Evolutionary conservation across 2,888 invertebrate genomes (phyloP).

Genomic region (Deilephila porcellus): DNA sequence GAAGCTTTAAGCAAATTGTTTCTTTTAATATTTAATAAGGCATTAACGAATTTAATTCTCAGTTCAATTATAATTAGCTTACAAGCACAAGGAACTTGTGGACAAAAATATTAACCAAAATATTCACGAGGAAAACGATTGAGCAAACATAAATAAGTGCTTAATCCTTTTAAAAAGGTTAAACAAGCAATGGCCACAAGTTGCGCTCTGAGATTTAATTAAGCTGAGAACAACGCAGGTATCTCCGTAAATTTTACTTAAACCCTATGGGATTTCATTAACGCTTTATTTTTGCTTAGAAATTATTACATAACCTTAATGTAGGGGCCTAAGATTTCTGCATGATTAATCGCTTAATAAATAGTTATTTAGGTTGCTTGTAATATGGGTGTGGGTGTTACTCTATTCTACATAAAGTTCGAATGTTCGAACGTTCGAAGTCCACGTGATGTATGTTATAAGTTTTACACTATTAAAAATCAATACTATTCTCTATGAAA

Average conservation of each 20-base stretch:
- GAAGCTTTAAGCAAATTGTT: too few relatives aligned
- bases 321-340: too few relatives aligned
- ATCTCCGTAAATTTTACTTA: conserved; percentile 20
- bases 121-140: neutral
- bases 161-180: conserved; percentile 24
- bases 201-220: conserved; percentile 12
- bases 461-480: too few relatives aligned
- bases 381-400: neutral
- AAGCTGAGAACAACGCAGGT: conserved; percentile 10
- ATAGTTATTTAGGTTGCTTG: neutral
- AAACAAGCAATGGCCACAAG: neutral
- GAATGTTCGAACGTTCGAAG: too few relatives aligned
- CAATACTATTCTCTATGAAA: too few relatives aligned
- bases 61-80: too few relatives aligned
- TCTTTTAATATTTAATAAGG: too few relatives aligned
- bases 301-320: conserved; percentile 8
- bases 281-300: neutral
- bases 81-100: too few relatives aligned
- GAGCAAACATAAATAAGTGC: conserved; percentile 5
- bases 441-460: too few relatives aligned
- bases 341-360: neutral
- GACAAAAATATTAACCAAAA: neutral
- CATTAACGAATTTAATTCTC: too few relatives aligned
- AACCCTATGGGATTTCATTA: conserved; percentile 20
- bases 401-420: too few relatives aligned